phyloP scores from a whole-genome alignment of 2,888 invertebrate species.

The Drosophila lutescens region DNA sequence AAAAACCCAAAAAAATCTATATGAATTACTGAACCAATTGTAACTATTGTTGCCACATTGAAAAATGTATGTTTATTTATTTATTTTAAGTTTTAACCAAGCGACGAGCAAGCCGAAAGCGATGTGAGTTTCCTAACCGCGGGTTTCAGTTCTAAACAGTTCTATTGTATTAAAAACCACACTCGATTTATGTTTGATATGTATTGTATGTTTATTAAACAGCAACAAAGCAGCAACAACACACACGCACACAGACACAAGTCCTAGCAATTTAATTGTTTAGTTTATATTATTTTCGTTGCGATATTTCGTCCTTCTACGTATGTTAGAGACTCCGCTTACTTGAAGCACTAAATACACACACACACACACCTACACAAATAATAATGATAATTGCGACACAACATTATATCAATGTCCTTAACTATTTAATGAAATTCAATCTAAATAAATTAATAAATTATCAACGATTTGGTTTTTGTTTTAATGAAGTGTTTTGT shows the following conservation, averaged over 20 bases:
- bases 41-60: conserved; percentile 76
- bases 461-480: conserved; percentile 28
- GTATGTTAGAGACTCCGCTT: conserved; percentile 27
- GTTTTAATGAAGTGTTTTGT: not conserved
- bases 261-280: conserved; percentile 78
- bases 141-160: conserved; percentile 61
- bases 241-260: conserved; percentile 48
- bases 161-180: conserved; percentile 61
- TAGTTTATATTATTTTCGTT: conserved; percentile 54
- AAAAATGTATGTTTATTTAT: conserved; percentile 76
- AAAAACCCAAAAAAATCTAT: conserved; percentile 33
- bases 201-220: conserved; percentile 56
- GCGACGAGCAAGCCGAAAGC: conserved; percentile 31
- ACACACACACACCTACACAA: conserved; percentile 37
- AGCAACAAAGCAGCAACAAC: conserved; percentile 43
- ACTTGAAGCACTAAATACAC: conserved; percentile 53
- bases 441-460: conserved; percentile 76
- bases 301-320: conserved; percentile 42
- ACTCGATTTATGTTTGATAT: conserved; percentile 44
- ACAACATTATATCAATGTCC: conserved; percentile 73
- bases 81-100: conserved; percentile 72
- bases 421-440: conserved; percentile 77
- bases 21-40: conserved; percentile 53
- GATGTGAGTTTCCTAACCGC: conserved; percentile 62
- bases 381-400: conserved; percentile 63